phyloP scores from a whole-genome alignment of 2,113 vertebrate genomes.

The Lasiurus borealis region DNA sequence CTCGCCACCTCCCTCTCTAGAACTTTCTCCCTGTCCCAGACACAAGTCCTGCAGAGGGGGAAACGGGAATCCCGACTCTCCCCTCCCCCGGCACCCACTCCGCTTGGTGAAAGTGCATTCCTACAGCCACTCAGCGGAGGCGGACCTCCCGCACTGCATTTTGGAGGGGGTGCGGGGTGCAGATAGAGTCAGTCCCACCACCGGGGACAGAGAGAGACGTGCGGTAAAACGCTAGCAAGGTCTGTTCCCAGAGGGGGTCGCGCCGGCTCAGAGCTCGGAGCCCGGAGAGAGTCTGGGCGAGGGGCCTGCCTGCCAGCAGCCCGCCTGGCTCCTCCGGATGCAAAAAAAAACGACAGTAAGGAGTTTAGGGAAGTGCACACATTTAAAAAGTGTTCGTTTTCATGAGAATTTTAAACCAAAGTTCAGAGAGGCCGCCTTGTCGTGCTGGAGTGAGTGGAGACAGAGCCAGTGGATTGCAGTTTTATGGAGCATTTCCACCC shows the following conservation, averaged over 20 bases:
- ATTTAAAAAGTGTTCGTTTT: neutral
- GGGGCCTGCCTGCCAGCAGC: neutral
- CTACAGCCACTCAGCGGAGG: neutral
- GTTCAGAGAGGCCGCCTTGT: neutral
- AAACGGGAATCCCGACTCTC: neutral
- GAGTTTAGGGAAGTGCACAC: too few species aligned
- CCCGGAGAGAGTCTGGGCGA: neutral
- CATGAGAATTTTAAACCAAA: slow-evolving; percentile 26
- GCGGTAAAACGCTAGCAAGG: neutral
- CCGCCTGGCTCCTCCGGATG: neutral
- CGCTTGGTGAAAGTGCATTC: neutral
- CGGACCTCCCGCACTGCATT: neutral
- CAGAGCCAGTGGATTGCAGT: neutral
- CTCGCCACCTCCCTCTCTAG: neutral
- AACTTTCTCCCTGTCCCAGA: neutral
- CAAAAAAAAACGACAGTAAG: neutral
- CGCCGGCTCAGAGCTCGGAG: neutral
- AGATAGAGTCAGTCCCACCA: too few species aligned
- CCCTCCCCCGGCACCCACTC: neutral
- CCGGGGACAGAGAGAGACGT: neutral
- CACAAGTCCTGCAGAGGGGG: neutral
- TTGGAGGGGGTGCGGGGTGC: neutral
- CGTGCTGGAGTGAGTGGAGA: neutral
- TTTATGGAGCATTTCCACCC: neutral
- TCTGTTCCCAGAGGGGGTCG: neutral